Conservation (phyloP, 2,113 vertebrate species). For the Zeus faber region DNA sequence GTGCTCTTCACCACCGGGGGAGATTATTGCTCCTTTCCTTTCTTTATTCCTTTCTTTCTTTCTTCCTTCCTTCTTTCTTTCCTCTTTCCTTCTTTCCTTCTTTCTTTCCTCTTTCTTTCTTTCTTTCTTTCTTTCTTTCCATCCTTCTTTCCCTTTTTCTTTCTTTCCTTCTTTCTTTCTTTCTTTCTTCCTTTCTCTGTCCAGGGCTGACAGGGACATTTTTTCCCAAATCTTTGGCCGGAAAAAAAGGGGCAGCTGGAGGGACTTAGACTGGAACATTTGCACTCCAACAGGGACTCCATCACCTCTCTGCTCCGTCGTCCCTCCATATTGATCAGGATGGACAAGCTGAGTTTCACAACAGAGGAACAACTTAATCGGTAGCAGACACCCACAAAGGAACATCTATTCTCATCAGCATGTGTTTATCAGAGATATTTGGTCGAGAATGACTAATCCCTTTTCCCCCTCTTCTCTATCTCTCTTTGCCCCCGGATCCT, state of each 20-base stretch:
- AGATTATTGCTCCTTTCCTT: no score
- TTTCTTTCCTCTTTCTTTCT: slow-evolving; percentile 1
- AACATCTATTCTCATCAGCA: slow-evolving; percentile 38
- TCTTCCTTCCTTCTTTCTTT: slow-evolving; percentile 1
- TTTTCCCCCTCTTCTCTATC: slow-evolving; percentile 29
- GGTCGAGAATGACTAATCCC: slow-evolving; percentile 39
- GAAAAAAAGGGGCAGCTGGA: no score
- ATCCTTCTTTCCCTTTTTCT: slow-evolving; percentile 2
- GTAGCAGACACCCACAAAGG: slow-evolving; percentile 30
- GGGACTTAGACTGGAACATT: no score
- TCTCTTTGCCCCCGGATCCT: slow-evolving; percentile 17
- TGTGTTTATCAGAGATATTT: slow-evolving; percentile 42
- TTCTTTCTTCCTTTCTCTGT: no score
- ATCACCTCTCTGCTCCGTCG: no score
- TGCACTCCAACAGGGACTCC: no score
- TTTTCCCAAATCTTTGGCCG: no score
- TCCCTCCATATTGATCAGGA: neutral
- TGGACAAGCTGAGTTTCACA: slow-evolving; percentile 1
- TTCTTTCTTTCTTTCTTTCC: neutral
- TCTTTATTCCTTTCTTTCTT: slow-evolving; percentile 21
- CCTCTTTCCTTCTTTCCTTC: slow-evolving; percentile 6
- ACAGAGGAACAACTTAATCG: slow-evolving; percentile 32
- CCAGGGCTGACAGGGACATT: no score
- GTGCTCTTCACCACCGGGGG: no score
- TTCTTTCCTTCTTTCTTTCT: no score